phyloP scores from a whole-genome alignment of 1,140 invertebrate genomes.

The Anoplolepis gracilipes region DNA sequence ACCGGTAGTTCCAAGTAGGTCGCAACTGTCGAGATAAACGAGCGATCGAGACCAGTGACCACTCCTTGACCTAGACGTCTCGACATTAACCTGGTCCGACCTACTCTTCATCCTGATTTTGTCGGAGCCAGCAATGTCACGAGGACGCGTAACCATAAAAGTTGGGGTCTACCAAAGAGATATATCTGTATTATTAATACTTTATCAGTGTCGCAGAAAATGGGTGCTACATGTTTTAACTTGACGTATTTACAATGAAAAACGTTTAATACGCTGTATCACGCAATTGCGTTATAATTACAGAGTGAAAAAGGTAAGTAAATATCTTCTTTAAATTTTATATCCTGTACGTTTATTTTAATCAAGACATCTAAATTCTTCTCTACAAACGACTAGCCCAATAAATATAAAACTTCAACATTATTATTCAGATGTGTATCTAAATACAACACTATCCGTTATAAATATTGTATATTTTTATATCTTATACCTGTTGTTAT shows the following conservation, averaged over 20 bases:
- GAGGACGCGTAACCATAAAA: slow-evolving; percentile 4
- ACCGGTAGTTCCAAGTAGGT: slow-evolving; percentile 76
- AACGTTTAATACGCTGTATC: not conserved
- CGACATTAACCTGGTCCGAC: slow-evolving; percentile 69
- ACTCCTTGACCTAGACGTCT: slow-evolving; percentile 74
- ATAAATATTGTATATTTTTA: not conserved
- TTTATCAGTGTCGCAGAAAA: not conserved
- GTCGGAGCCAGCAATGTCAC: slow-evolving; percentile 55
- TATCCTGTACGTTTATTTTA: not conserved
- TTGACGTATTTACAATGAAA: not conserved
- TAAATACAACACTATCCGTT: too few species aligned
- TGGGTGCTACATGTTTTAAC: not conserved
- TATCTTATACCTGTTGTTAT: not conserved
- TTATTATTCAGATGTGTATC: too few species aligned
- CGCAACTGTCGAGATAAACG: slow-evolving; percentile 71
- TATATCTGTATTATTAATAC: not conserved
- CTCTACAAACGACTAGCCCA: not conserved
- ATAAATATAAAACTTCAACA: not conserved
- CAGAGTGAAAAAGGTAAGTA: not conserved
- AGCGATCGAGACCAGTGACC: slow-evolving; percentile 72
- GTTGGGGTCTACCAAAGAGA: not conserved
- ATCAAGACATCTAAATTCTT: not conserved
- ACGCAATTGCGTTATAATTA: not conserved
- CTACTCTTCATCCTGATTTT: slow-evolving; percentile 64
- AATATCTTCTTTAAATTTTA: not conserved